Percentiles rank a stretch among this genome's conserved stretches.
phyloP scores from a whole-genome alignment of 2,797 vertebrate genomes.

The Typhlichthys subterraneus region DNA sequence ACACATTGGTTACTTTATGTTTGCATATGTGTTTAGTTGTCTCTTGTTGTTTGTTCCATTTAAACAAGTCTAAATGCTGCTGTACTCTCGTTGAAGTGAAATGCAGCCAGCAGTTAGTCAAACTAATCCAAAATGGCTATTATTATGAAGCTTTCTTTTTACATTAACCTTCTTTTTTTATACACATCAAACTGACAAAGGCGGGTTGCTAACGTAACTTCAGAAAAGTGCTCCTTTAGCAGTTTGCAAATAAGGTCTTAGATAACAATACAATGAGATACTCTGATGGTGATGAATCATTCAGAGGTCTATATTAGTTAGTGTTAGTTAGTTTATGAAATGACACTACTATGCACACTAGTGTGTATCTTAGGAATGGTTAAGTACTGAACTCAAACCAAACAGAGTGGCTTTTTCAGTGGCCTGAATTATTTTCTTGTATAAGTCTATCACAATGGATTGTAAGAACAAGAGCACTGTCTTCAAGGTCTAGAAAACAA shows the following conservation, averaged over 20 bases:
- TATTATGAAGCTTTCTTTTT: too few relatives aligned
- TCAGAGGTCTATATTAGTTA: conserved; percentile 5
- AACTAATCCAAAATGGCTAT: too few relatives aligned
- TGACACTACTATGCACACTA: not conserved
- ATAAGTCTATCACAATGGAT: conserved; percentile 7
- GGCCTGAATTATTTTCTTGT: conserved; percentile 1
- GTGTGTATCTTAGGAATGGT: not conserved
- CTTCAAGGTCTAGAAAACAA: conserved; percentile 4
- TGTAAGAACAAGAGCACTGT: conserved; percentile 3
- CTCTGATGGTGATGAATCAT: conserved; percentile 15
- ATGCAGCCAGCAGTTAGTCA: not conserved
- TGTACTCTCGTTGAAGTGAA: not conserved
- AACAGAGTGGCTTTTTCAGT: not conserved
- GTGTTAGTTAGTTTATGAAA: not conserved
- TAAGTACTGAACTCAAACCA: not conserved
- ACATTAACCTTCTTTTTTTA: too few relatives aligned
- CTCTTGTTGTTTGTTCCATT: conserved; percentile 4
- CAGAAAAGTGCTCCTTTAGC: not conserved
- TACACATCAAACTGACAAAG: conserved; percentile 6
- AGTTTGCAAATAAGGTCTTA: conserved; percentile 1
- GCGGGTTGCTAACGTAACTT: not conserved
- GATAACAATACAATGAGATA: conserved; percentile 15
- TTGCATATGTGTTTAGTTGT: conserved; percentile 5
- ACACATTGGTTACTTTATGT: conserved; percentile 20
- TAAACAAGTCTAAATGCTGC: conserved; percentile 18